Conservation (phyloP, 2,113 vertebrate genomes). For the Dolichallabes microphthalmus region DNA sequence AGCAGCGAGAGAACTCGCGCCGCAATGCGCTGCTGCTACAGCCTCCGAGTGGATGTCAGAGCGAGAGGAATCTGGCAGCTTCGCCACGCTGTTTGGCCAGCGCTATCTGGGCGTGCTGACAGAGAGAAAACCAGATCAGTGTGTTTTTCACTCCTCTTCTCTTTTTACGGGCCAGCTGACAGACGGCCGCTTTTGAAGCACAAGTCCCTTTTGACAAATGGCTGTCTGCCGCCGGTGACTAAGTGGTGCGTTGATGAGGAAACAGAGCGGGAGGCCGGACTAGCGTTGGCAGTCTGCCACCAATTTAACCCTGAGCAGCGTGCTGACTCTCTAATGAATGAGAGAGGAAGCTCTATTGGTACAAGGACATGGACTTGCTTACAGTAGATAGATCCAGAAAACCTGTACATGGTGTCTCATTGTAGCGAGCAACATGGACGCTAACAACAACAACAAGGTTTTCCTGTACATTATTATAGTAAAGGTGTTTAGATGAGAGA, state of each 20-base stretch:
- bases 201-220: slow-evolving; percentile 49
- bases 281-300: slow-evolving; percentile 27
- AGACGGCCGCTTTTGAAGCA: slow-evolving; percentile 35
- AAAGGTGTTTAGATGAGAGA: background rate
- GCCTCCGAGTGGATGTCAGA: slow-evolving; percentile 19
- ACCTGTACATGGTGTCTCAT: background rate
- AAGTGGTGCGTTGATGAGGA: slow-evolving; percentile 41
- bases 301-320: slow-evolving; percentile 28
- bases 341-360: background rate
- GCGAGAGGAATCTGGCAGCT: slow-evolving; percentile 35
- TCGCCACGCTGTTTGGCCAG: slow-evolving; percentile 38
- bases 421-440: background rate
- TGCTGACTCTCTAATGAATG: background rate
- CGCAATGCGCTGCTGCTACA: background rate
- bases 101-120: slow-evolving; percentile 46
- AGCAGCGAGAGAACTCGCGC: slow-evolving; percentile 22
- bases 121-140: slow-evolving; percentile 46
- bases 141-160: slow-evolving; percentile 32
- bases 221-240: slow-evolving; percentile 32
- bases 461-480: background rate
- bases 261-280: slow-evolving; percentile 9
- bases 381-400: background rate
- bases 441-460: background rate
- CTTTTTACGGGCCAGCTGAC: slow-evolving; percentile 37
- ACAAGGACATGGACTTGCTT: background rate